Base-by-base conservation (phyloP, 2,797 vertebrate species). In the Sphenodon punctatus region DNA sequence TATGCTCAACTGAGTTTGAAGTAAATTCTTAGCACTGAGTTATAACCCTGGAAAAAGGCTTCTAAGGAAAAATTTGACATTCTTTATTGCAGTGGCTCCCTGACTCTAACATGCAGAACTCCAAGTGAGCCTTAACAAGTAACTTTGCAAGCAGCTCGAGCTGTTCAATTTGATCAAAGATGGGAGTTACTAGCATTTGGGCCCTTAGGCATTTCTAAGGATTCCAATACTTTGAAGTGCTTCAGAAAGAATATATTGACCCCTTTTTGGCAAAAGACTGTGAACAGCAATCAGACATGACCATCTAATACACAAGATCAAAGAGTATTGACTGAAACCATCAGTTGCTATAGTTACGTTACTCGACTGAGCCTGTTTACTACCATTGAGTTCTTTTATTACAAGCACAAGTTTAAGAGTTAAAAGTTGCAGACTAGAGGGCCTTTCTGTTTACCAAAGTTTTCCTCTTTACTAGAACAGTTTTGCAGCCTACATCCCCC, bases 281-380 rank as follows among this genome's bases (percentile, higher is more conserved):
- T 61, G 64, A 83, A 83, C 16, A 64, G 87, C 87, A 87, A 91
- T 85, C 90, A 90, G 85, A 87, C 88, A 89, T 19, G 61, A 91
- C 89, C 69, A 79, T 78, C 82, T 89, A 74, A 32, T 81, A 89
- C 67, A 91, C 86, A 85, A 93, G 91, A 92, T 93, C 90, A 93
- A 94, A 94, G 92, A 42, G 25, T 89, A 91, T 80, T 92, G 91
- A 90, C 87, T 59, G 7, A 84, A 92, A 79, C 76, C 71, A 23
- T 66, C 8, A 13, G 90, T 90, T 93, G 76, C 90, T 74, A 89
- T 80, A 91, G 91, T 30, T 89, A 90, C 58, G 25, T 80, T 89
- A 74, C 86, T 42, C 10, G 23, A 59, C 53, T 67, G 64, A 49
- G 48, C 70, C 70, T 89, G 80, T 90, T 91, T 91, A 87, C 89